phyloP scores from a whole-genome alignment of 1,140 invertebrate species.

The Drosophila hydei region DNA sequence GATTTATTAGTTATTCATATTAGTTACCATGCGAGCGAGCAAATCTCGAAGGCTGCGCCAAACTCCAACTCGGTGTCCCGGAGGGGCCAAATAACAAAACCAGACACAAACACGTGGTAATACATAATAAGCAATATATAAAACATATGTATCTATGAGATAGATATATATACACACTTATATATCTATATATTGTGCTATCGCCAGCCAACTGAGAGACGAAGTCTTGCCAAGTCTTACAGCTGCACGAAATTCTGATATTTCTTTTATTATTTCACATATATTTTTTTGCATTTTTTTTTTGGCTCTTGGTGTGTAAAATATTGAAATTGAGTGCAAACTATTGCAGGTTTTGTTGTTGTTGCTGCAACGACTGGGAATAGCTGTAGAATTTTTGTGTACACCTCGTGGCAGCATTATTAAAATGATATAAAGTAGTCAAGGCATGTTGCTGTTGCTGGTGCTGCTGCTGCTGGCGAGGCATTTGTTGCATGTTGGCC shows the following conservation, averaged over 20 bases:
- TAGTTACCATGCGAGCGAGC: slow-evolving; percentile 56
- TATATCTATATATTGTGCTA: slow-evolving; percentile 43
- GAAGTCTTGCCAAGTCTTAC: slow-evolving; percentile 60
- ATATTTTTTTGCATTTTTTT: slow-evolving; percentile 21
- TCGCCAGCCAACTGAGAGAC: slow-evolving; percentile 4
- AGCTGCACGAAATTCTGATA: slow-evolving; percentile 41
- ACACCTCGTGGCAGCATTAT: slow-evolving; percentile 67
- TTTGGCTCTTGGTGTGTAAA: slow-evolving; percentile 56
- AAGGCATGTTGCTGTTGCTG: slow-evolving; percentile 49
- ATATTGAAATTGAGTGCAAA: slow-evolving; percentile 82
- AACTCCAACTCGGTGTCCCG: slow-evolving; percentile 48
- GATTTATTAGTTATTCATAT: slow-evolving; percentile 82
- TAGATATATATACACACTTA: neutral
- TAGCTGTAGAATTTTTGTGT: slow-evolving; percentile 9
- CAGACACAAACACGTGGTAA: slow-evolving; percentile 64
- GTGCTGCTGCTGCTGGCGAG: slow-evolving; percentile 12
- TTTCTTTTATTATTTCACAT: slow-evolving; percentile 29
- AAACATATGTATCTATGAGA: slow-evolving; percentile 74
- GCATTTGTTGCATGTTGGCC: slow-evolving; percentile 65
- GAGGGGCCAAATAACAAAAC: slow-evolving; percentile 43
- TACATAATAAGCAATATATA: slow-evolving; percentile 77
- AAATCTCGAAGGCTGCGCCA: slow-evolving; percentile 39
- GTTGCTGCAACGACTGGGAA: slow-evolving; percentile 25
- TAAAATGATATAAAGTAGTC: slow-evolving; percentile 79
- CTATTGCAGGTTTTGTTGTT: slow-evolving; percentile 68